Percentiles rank a stretch among this genome's conserved stretches.
phyloP scores from a whole-genome alignment of 2,113 vertebrate genomes.

The Turdus rufiventris region DNA sequence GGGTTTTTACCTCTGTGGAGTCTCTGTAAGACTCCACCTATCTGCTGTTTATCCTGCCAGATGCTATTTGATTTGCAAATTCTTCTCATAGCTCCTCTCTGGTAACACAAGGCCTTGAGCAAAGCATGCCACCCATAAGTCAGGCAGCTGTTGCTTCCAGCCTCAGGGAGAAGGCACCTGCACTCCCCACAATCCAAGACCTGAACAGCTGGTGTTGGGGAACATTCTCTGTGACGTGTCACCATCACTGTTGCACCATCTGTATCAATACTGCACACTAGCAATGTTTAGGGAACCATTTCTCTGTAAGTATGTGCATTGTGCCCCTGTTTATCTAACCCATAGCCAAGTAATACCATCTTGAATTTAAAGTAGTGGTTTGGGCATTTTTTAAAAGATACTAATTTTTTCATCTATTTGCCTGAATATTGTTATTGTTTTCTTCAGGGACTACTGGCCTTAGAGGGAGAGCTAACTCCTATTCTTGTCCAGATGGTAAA shows the following conservation, averaged over 20 bases:
- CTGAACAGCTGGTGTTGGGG: background rate
- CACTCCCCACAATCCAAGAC: background rate
- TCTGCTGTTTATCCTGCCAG: background rate
- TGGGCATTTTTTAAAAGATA: background rate
- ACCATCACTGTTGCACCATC: background rate
- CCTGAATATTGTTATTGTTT: background rate
- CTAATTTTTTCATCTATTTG: background rate
- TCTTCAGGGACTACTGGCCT: slow-evolving; percentile 81
- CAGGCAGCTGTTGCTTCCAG: background rate
- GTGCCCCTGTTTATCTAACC: background rate
- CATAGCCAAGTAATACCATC: background rate
- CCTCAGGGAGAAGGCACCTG: background rate
- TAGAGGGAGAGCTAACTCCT: slow-evolving; percentile 88
- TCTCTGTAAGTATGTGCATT: background rate
- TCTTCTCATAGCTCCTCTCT: background rate
- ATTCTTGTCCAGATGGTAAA: slow-evolving; percentile 93
- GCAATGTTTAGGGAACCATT: background rate
- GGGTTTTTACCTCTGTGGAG: background rate
- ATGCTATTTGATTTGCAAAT: background rate
- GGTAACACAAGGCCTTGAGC: background rate
- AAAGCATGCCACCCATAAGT: background rate
- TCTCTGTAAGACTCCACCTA: background rate
- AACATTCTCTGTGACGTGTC: background rate
- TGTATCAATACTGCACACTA: background rate
- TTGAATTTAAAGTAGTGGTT: background rate